Evolutionary conservation across 2,888 invertebrate species (phyloP).

Genomic region (Lasioglossum vierecki): DNA sequence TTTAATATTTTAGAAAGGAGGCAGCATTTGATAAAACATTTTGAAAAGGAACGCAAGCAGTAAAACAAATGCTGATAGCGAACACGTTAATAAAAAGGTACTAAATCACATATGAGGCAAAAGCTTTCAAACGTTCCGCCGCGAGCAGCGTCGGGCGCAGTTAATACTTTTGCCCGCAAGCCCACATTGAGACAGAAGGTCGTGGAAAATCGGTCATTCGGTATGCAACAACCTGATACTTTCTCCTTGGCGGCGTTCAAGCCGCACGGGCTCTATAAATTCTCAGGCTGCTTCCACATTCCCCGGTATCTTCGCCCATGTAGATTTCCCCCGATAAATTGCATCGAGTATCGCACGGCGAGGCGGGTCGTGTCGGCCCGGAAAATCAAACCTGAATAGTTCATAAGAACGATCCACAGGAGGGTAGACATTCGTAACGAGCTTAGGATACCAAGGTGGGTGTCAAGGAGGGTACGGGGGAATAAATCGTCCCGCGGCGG

Average conservation of each 20-base stretch:
- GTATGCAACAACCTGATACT: constrained; percentile 6
- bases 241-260: background rate
- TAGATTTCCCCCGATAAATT: constrained; percentile 36
- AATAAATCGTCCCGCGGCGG: constrained; percentile 51
- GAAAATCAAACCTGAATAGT: constrained; percentile 58
- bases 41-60: background rate
- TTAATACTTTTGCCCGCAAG: background rate
- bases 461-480: constrained; percentile 1
- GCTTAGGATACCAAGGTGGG: constrained; percentile 21
- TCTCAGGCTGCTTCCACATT: background rate
- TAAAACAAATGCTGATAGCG: background rate
- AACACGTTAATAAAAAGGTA: background rate
- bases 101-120: background rate
- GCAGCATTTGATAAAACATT: background rate
- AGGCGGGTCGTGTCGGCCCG: background rate
- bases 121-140: background rate
- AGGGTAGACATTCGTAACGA: constrained; percentile 37
- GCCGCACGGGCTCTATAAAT: constrained; percentile 31
- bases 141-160: background rate
- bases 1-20: background rate
- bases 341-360: constrained; percentile 9
- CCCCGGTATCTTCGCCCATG: background rate
- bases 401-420: constrained; percentile 51
- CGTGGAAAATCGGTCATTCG: background rate
- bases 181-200: background rate